A percentile compares a stretch with the other conserved stretches of the same genome.
phyloP scores from a whole-genome alignment of 2,888 invertebrate species.

The Tipula confusa region DNA sequence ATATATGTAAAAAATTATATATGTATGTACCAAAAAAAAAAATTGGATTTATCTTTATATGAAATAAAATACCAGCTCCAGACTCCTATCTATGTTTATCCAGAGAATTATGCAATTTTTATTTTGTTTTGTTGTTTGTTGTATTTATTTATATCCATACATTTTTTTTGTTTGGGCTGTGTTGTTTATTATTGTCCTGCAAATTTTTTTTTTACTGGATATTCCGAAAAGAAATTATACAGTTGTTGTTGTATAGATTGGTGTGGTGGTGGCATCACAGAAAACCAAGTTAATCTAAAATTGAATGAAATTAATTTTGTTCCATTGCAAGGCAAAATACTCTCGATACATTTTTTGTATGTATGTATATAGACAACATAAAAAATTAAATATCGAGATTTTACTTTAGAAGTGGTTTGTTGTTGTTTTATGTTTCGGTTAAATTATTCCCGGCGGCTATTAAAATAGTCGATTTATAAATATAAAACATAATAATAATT shows the following conservation, averaged over 20 bases:
- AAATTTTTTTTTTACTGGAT: neutral
- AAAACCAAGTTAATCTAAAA: slow-evolving; percentile 13
- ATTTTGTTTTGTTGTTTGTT: neutral
- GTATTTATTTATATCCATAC: neutral
- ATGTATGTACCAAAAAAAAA: neutral
- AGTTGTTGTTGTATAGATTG: neutral
- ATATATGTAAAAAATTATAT: neutral
- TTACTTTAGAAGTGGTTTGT: neutral
- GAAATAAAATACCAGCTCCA: neutral
- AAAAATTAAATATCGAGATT: slow-evolving; percentile 14
- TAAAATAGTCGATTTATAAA: slow-evolving; percentile 25
- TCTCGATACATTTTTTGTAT: neutral
- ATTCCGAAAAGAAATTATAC: neutral
- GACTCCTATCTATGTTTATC: slow-evolving; percentile 16
- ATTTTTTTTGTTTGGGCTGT: neutral
- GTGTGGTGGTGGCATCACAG: neutral
- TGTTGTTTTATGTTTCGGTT: neutral
- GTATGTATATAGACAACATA: neutral
- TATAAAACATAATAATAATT: neutral
- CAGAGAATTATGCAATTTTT: slow-evolving; percentile 1
- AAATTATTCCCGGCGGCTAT: slow-evolving; percentile 25
- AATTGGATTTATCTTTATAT: neutral
- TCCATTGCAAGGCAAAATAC: neutral
- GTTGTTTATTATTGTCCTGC: neutral
- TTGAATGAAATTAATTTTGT: slow-evolving; percentile 25